phyloP scores from a whole-genome alignment of 2,888 invertebrate species.

The Xylota sylvarum region DNA sequence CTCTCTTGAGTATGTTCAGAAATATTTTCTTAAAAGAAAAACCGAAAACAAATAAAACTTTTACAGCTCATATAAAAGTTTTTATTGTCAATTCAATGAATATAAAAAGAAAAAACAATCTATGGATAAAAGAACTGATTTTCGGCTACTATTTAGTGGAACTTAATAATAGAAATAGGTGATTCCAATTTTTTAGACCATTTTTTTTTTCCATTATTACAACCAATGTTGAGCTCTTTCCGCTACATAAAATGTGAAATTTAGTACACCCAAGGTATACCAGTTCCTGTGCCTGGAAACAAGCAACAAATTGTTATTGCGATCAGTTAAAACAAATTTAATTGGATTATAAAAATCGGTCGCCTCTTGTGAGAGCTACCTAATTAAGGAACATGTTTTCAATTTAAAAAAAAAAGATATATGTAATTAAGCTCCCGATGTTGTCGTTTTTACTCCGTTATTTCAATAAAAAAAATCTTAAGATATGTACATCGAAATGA shows the following conservation, averaged over 20 bases:
- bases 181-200: not conserved
- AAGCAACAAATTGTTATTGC: slow-evolving; percentile 36
- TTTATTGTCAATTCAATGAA: slow-evolving; percentile 18
- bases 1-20: too few species aligned
- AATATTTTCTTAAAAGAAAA: not conserved
- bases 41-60: slow-evolving; percentile 23
- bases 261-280: slow-evolving; percentile 3
- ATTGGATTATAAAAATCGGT: slow-evolving; percentile 31
- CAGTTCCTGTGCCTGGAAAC: not conserved
- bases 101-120: not conserved
- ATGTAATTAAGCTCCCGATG: slow-evolving; percentile 34
- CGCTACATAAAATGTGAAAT: slow-evolving; percentile 10
- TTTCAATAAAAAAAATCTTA: slow-evolving; percentile 19
- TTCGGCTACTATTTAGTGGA: slow-evolving; percentile 14
- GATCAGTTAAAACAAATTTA: slow-evolving; percentile 28
- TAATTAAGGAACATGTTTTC: slow-evolving; percentile 58
- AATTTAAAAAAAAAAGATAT: slow-evolving; percentile 16
- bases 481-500: not conserved
- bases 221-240: not conserved
- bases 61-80: slow-evolving; percentile 15
- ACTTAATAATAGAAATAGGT: not conserved
- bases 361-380: slow-evolving; percentile 14
- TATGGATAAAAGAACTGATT: slow-evolving; percentile 1
- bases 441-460: not conserved
- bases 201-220: not conserved